Conservation (phyloP, 2,888 invertebrate species). For the Sthenelais limicola region DNA sequence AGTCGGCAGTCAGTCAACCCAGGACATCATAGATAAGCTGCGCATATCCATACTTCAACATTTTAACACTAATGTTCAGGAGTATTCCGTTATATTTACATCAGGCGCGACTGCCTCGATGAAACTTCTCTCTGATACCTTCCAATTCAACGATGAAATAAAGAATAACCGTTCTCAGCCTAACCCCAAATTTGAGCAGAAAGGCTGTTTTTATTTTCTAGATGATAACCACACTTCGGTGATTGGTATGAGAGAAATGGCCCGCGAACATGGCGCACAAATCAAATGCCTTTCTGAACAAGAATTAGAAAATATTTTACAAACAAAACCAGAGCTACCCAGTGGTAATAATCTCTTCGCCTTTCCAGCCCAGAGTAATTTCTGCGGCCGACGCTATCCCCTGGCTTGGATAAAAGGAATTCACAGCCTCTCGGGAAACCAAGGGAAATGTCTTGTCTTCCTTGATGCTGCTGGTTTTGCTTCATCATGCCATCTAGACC, state of each 20-base stretch:
- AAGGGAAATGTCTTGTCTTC: conserved; percentile 75
- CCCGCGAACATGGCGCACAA: conserved; percentile 64
- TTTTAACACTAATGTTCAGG: conserved; percentile 85
- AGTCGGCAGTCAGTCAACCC: conserved; percentile 77
- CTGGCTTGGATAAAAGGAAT: conserved; percentile 78
- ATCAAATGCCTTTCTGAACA: conserved; percentile 58
- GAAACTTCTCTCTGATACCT: conserved; percentile 87
- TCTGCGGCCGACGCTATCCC: conserved; percentile 92
- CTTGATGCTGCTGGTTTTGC: conserved; percentile 90
- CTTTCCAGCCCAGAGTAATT: conserved; percentile 95
- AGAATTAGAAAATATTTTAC: conserved; percentile 47
- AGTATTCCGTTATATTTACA: conserved; percentile 94
- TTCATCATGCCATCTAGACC: conserved; percentile 84
- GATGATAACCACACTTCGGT: conserved; percentile 97
- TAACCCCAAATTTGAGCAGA: neutral
- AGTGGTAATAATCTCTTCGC: conserved; percentile 68
- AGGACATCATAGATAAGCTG: neutral
- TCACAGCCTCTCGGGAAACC: conserved; percentile 47
- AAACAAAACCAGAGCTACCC: neutral
- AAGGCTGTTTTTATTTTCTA: conserved; percentile 80
- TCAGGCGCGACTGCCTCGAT: conserved; percentile 91
- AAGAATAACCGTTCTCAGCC: neutral
- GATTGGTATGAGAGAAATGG: conserved; percentile 89
- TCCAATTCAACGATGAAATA: conserved; percentile 70
- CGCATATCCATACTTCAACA: conserved; percentile 82